A percentile compares a stretch with the other conserved stretches of the same genome.
Conservation (phyloP, 2,113 vertebrate genomes). For the Fregetta grallaria region DNA sequence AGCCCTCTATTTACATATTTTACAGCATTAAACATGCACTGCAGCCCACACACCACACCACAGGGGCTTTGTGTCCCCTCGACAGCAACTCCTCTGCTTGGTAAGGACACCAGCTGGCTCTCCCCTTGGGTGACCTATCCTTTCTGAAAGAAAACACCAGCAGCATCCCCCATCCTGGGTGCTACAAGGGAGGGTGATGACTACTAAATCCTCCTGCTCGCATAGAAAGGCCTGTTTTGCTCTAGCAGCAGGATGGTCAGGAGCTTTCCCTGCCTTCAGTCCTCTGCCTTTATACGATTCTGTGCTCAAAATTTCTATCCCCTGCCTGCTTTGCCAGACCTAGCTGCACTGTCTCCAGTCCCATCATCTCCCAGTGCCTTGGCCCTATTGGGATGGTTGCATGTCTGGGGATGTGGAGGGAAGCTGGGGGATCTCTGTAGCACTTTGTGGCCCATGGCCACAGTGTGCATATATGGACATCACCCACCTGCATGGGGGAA, state of each 20-base stretch:
- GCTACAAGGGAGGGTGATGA: not conserved
- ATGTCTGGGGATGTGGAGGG: accelerated
- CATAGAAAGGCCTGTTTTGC: not conserved
- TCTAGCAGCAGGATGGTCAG: not conserved
- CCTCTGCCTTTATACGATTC: not conserved
- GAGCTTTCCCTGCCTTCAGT: not conserved
- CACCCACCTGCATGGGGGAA: not conserved
- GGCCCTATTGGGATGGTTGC: not conserved
- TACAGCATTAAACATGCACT: conserved; percentile 2
- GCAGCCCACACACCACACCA: not conserved
- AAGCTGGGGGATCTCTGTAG: not conserved
- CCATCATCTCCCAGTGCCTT: not conserved
- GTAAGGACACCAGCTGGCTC: not conserved
- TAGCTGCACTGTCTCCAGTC: not conserved
- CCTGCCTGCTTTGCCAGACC: not conserved
- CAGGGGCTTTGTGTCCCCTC: not conserved
- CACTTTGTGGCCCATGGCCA: not conserved
- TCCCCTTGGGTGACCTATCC: not conserved
- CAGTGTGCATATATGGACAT: not conserved
- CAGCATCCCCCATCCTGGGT: not conserved
- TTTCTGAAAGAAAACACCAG: not conserved
- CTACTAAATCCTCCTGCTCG: not conserved
- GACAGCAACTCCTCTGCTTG: not conserved
- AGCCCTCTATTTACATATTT: conserved; percentile 24
- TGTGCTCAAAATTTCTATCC: not conserved